These are phyloP conservation scores for Pseudococcus longispinus DNA, from an alignment of 2,888 invertebrate species.

Conservation along the genomic window DNA sequence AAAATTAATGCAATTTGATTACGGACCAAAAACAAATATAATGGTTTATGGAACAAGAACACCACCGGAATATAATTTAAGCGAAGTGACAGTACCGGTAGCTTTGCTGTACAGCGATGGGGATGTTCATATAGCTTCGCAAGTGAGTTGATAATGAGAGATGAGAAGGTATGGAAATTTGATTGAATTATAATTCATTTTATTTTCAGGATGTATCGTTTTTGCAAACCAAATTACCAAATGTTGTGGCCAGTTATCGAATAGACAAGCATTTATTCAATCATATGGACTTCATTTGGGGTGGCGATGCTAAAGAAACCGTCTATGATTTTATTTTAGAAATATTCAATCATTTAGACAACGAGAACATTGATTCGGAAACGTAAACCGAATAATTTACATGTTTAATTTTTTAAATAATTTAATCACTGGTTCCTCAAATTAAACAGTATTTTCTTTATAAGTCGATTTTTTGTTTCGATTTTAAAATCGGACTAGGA, in stretches of 20 bases:
- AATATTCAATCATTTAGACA: conserved; percentile 49
- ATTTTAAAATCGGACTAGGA: background rate
- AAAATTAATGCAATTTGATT: conserved; percentile 64
- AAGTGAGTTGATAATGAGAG: conserved; percentile 47
- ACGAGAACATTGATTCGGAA: conserved; percentile 41
- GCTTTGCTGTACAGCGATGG: conserved; percentile 58
- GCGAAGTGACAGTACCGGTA: conserved; percentile 58
- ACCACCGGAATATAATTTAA: conserved; percentile 59
- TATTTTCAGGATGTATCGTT: conserved; percentile 63
- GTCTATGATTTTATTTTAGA: conserved; percentile 53
- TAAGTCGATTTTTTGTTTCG: background rate
- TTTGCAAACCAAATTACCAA: conserved; percentile 62
- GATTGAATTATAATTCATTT: conserved; percentile 1
- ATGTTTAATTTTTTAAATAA: background rate
- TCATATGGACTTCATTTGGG: conserved; percentile 60
- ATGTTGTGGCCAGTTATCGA: conserved; percentile 59
- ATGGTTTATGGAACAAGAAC: conserved; percentile 58
- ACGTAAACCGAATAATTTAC: background rate
- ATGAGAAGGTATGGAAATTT: background rate
- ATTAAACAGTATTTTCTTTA: background rate
- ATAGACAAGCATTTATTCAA: conserved; percentile 59
- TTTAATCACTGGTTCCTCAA: background rate
- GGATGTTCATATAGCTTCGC: conserved; percentile 57
- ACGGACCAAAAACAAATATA: conserved; percentile 57
- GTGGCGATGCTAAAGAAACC: conserved; percentile 56